Base-by-base conservation (phyloP, 2,888 invertebrate genomes). In the Xanthia togata region DNA sequence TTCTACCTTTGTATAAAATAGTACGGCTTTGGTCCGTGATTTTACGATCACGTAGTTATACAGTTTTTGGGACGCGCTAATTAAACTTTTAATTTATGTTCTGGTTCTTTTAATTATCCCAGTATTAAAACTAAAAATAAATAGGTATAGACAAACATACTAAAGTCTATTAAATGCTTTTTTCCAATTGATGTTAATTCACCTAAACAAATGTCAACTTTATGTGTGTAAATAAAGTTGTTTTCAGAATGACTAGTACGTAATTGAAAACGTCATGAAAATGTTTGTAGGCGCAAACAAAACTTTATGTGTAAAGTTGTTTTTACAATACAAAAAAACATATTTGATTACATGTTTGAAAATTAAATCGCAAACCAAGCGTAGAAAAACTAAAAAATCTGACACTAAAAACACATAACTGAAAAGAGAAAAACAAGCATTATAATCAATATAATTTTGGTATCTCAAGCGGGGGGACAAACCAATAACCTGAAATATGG, bases 1-100 rank as follows among this genome's bases (percentile, higher is more conserved):
- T 35, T 57, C 26, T 80, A 74, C 55, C 53, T 63, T 79, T 47
- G 41, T 75, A 53, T 53, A 35, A 59, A 75, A 64, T 47, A 9
- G 26, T 44, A 50, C n/a, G 31, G 35, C 9, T 79, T 72, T 64
- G 14, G n/a, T 64, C 41, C 50, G 50, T 65, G 35, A 26, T 1
- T 57, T 68, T 23, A 35, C 23, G 41, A 41, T 55, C n/a, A 41
- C 6, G 14, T 38, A 47, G 11, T 26, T 20, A 26, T 64, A n/a
- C 12, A 47, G 26, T 26, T 31, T 31, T 20, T 26, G 12, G 6
- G 35, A 35, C 3, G 11, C 11, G 41, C 5, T 17, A 41, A 26
- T 44, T 26, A 11, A 26, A 44, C 0, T 23, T 23, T 50, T 50
- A 3, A 44, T 26, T 20, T 12, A 44, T 20, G 20, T 65, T 20